phyloP scores from a whole-genome alignment of 1,140 invertebrate genomes.

The Papilio machaon region DNA sequence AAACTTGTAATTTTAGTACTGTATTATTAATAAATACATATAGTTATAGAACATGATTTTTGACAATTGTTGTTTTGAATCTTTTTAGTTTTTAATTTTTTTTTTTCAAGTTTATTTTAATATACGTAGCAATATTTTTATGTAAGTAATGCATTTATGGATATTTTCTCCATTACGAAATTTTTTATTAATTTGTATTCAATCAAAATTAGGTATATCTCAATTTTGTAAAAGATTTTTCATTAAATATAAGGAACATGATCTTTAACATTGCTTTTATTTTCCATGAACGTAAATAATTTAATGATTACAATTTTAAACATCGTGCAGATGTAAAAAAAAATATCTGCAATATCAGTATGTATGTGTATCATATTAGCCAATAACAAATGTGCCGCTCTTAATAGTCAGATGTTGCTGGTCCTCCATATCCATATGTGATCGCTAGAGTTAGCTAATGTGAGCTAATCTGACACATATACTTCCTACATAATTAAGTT shows the following conservation, averaged over 20 bases:
- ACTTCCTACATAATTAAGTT: no score
- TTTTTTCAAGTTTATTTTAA: slow-evolving; percentile 54
- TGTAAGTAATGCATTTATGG: slow-evolving; percentile 70
- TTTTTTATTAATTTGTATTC: slow-evolving; percentile 59
- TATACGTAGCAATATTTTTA: slow-evolving; percentile 62
- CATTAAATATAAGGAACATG: slow-evolving; percentile 68
- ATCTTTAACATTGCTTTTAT: slow-evolving; percentile 43
- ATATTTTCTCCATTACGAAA: slow-evolving; percentile 55
- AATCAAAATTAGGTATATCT: slow-evolving; percentile 64
- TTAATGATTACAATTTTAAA: neutral
- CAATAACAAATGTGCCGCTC: neutral
- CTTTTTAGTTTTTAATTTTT: slow-evolving; percentile 54
- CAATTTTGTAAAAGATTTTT: slow-evolving; percentile 79
- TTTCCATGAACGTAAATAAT: slow-evolving; percentile 12
- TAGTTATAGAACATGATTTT: slow-evolving; percentile 49
- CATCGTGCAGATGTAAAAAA: neutral
- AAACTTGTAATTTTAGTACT: slow-evolving; percentile 41
- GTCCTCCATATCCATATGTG: neutral
- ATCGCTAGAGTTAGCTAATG: no score
- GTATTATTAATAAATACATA: slow-evolving; percentile 35
- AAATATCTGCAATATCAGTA: neutral
- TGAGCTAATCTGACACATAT: no score
- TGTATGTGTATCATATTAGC: neutral
- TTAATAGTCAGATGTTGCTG: neutral
- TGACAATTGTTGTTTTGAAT: slow-evolving; percentile 50